A percentile compares a stretch with the other conserved stretches of the same genome.
These are phyloP conservation scores for Campopleginae sp. DNA, from an alignment of 2,888 invertebrate species.

Conservation along the genomic window DNA sequence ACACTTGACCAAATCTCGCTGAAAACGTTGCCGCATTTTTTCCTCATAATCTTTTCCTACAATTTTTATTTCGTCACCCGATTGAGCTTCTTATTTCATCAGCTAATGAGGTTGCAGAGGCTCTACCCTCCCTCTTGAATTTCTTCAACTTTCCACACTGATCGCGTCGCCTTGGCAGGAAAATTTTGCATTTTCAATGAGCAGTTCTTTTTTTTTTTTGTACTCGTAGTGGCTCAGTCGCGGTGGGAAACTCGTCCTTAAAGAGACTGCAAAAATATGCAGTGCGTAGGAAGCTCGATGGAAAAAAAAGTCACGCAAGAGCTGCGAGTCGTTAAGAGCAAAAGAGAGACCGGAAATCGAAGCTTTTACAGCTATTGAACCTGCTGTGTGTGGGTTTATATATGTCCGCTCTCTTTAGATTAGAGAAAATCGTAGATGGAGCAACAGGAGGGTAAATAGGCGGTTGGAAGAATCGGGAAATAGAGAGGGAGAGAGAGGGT, in stretches of 20 bases:
- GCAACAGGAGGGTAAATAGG: slow-evolving; percentile 47
- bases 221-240: not conserved
- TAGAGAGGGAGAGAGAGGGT: slow-evolving; percentile 21
- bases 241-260: not conserved
- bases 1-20: not conserved
- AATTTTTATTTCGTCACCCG: not conserved
- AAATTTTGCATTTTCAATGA: no score
- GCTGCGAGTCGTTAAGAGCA: not conserved
- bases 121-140: no score
- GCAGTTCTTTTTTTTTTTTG: no score
- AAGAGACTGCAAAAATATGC: not conserved
- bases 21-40: not conserved
- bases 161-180: no score
- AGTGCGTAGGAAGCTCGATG: not conserved
- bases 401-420: slow-evolving; percentile 5
- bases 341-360: slow-evolving; percentile 5
- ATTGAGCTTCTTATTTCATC: not conserved
- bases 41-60: not conserved
- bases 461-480: slow-evolving; percentile 18
- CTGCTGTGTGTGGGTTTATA: not conserved
- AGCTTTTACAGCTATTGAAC: not conserved
- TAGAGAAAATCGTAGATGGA: slow-evolving; percentile 44
- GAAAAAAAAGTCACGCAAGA: not conserved
- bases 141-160: no score
- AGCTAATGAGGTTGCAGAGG: no score